These are phyloP conservation scores for Cryptocheilus praepositus DNA, from an alignment of 2,888 invertebrate species.

Conservation along the genomic window DNA sequence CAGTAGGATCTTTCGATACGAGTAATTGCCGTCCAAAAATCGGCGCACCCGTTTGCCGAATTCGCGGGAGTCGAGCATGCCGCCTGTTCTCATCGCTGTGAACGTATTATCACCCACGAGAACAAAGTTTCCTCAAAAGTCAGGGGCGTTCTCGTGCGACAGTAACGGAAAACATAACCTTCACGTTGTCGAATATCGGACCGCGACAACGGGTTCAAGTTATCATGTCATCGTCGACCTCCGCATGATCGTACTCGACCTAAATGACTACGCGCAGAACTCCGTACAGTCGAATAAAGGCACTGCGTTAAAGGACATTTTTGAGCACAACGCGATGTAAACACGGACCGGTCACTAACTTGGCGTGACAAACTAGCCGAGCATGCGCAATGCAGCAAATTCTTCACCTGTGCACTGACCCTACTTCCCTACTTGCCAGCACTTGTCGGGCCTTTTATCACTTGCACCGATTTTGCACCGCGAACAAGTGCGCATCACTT, in stretches of 20 bases:
- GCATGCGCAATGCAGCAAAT: neutral
- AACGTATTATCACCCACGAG: neutral
- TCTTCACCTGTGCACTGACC: neutral
- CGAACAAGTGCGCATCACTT: too few relatives aligned
- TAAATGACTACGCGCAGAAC: neutral
- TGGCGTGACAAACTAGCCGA: neutral
- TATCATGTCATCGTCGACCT: neutral
- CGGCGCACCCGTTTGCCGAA: slow-evolving; percentile 66
- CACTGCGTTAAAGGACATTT: neutral
- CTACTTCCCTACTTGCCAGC: neutral
- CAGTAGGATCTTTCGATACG: slow-evolving; percentile 66
- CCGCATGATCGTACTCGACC: neutral
- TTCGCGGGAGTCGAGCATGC: slow-evolving; percentile 65
- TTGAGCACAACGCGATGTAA: neutral
- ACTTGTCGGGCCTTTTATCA: too few relatives aligned
- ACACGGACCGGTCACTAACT: neutral
- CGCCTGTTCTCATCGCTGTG: slow-evolving; percentile 47
- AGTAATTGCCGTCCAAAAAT: slow-evolving; percentile 66
- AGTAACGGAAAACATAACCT: slow-evolving; percentile 22
- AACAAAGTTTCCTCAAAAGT: neutral
- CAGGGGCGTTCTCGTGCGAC: slow-evolving; percentile 4
- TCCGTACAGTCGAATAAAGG: neutral
- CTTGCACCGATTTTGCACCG: too few relatives aligned
- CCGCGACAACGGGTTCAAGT: neutral
- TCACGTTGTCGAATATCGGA: neutral